Percentiles rank a stretch among this genome's conserved stretches.
These are phyloP conservation scores for Malurus elegans DNA, from an alignment of 2,113 vertebrate genomes.

Conservation along the genomic window DNA sequence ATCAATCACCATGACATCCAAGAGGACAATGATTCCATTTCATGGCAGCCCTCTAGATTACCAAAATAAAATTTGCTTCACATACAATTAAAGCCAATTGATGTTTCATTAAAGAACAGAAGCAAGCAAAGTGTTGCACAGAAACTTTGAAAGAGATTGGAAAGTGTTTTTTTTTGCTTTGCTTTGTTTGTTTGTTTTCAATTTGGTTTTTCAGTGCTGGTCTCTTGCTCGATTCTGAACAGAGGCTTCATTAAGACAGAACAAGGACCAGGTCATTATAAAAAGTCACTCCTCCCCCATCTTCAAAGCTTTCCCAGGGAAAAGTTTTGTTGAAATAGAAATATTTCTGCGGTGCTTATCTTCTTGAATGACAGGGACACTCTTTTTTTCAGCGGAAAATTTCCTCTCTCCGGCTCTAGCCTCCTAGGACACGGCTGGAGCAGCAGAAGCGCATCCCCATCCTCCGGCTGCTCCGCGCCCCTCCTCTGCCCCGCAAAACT, in stretches of 20 bases:
- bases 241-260: not conserved
- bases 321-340: not conserved
- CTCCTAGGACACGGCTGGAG: too few relatives aligned
- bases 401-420: too few relatives aligned
- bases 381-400: not conserved
- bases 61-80: not conserved
- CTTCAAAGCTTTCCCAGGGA: not conserved
- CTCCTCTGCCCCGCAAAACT: not conserved
- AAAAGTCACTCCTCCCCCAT: not conserved
- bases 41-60: not conserved
- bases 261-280: not conserved
- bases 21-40: not conserved
- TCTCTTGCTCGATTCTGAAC: not conserved
- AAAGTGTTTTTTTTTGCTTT: not conserved
- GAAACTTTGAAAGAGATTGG: not conserved
- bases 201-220: not conserved
- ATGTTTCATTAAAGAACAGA: not conserved
- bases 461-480: fast-evolving
- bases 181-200: not conserved
- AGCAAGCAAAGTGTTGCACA: not conserved
- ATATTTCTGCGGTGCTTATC: fast-evolving
- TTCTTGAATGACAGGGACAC: not conserved
- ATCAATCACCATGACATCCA: not conserved
- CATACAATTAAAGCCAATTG: not conserved
- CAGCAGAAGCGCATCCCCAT: fast-evolving